A percentile compares a stretch with the other conserved stretches of the same genome.
phyloP scores from a whole-genome alignment of 2,797 vertebrate species.

The Tauraco hartlaubi region DNA sequence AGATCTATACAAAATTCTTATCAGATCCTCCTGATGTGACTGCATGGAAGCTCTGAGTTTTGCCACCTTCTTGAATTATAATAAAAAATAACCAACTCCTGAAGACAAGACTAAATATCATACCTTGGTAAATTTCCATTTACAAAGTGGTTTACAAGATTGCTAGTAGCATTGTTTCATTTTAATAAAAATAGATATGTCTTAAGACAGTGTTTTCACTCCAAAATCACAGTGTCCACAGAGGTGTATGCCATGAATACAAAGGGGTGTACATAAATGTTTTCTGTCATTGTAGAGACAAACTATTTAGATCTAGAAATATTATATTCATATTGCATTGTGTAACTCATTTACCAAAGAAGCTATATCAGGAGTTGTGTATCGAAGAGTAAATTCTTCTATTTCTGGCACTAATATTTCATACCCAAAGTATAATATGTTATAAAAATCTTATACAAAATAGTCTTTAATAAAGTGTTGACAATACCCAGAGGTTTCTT shows the following conservation, averaged over 20 bases:
- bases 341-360: background rate
- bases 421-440: background rate
- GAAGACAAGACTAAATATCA: background rate
- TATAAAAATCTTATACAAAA: background rate
- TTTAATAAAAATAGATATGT: background rate
- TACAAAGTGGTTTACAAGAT: background rate
- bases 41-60: background rate
- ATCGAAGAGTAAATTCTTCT: background rate
- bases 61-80: background rate
- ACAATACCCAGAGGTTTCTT: background rate
- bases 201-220: background rate
- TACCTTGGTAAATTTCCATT: background rate
- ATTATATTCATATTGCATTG: background rate
- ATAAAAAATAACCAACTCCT: background rate
- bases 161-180: background rate
- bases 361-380: background rate
- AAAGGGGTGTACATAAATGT: background rate
- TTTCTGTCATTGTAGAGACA: background rate
- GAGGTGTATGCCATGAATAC: background rate
- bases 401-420: background rate
- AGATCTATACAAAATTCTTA: background rate
- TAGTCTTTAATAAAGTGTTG: conserved; percentile 1
- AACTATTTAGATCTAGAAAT: background rate
- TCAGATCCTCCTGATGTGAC: background rate
- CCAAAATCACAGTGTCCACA: background rate